These are phyloP conservation scores for Larimichthys polyactis DNA, from an alignment of 2,113 vertebrate species.

Conservation along the genomic window DNA sequence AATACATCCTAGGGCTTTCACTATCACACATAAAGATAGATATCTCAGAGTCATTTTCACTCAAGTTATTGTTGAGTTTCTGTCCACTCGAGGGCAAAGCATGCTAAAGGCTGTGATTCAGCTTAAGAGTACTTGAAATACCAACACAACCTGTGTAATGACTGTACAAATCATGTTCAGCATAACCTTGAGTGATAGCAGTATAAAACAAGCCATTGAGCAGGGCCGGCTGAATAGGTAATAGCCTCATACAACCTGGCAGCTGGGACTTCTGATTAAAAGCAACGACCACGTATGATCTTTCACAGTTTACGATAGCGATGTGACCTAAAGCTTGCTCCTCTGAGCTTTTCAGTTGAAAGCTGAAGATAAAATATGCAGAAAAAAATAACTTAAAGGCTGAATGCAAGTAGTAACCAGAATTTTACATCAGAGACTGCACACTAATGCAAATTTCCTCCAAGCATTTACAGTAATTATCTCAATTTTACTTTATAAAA, in stretches of 20 bases:
- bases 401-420: background rate
- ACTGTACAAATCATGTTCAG: conserved; percentile 50
- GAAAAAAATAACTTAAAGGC: conserved; percentile 13
- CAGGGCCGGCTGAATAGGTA: conserved; percentile 44
- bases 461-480: conserved; percentile 31
- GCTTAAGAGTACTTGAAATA: conserved; percentile 58
- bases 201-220: conserved; percentile 63
- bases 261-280: conserved; percentile 57
- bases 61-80: conserved; percentile 33
- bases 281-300: conserved; percentile 35
- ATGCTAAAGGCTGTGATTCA: conserved; percentile 50
- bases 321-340: conserved; percentile 25
- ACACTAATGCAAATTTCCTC: conserved; percentile 1
- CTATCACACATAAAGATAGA: conserved; percentile 6
- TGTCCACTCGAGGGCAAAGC: conserved; percentile 40
- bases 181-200: conserved; percentile 63
- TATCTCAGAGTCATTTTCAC: conserved; percentile 9
- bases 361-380: conserved; percentile 24
- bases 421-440: conserved; percentile 4
- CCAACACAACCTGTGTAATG: conserved; percentile 53
- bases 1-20: background rate
- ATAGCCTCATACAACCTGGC: conserved; percentile 45
- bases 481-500: conserved; percentile 17
- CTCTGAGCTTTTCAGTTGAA: conserved; percentile 12
- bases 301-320: conserved; percentile 10